These are phyloP conservation scores for Cyanistes caeruleus DNA, from an alignment of 2,113 vertebrate genomes.

Conservation along the genomic window DNA sequence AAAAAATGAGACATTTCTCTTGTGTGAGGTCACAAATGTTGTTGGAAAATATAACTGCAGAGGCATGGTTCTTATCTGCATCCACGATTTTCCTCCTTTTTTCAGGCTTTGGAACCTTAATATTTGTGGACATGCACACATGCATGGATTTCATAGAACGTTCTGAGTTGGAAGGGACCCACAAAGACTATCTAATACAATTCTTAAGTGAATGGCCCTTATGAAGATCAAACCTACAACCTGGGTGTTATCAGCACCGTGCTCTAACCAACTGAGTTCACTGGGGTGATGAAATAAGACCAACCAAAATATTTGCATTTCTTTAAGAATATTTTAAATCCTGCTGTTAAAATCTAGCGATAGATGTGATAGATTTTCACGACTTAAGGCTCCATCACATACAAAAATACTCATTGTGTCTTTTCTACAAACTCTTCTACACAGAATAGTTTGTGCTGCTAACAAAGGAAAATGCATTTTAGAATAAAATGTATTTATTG, in stretches of 20 bases:
- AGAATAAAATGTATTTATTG: neutral
- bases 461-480: neutral
- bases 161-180: neutral
- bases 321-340: neutral
- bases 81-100: neutral
- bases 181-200: neutral
- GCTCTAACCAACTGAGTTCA: neutral
- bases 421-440: neutral
- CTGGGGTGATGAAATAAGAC: neutral
- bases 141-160: neutral
- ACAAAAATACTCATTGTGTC: neutral
- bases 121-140: neutral
- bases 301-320: neutral
- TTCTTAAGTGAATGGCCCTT: neutral
- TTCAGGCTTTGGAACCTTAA: neutral
- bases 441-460: neutral
- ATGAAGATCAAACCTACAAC: neutral
- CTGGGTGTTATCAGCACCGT: neutral
- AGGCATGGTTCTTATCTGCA: neutral
- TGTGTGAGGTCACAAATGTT: neutral
- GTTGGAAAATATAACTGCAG: neutral
- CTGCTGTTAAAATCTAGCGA: neutral
- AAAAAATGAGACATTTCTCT: neutral
- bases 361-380: neutral
- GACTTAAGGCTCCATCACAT: neutral